These are phyloP conservation scores for Bothrops alternatus DNA, from an alignment of 2,797 vertebrate genomes.

Conservation along the genomic window DNA sequence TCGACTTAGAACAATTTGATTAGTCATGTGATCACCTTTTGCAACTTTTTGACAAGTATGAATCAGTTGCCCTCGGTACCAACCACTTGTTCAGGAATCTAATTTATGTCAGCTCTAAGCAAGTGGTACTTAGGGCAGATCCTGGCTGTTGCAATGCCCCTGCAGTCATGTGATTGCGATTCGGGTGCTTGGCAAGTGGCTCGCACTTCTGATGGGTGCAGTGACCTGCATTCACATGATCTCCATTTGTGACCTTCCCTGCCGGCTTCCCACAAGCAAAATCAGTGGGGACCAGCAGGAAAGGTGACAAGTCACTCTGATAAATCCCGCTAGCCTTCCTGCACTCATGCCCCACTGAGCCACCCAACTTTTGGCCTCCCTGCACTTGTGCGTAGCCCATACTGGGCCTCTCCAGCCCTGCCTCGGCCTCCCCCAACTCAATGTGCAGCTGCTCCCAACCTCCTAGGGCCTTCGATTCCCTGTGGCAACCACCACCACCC, in stretches of 20 bases:
- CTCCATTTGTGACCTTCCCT: neutral
- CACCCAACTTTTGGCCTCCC: neutral
- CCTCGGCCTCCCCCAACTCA: neutral
- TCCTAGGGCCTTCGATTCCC: no score
- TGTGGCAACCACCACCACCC: no score
- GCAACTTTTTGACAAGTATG: no score
- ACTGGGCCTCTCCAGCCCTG: neutral
- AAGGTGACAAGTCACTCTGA: neutral
- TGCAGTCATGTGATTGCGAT: neutral
- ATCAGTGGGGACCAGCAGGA: neutral
- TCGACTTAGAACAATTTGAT: no score
- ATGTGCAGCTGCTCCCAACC: no score
- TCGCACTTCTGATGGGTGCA: neutral
- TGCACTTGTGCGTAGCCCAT: neutral
- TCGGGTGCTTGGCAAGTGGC: no score
- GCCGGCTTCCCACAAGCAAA: neutral
- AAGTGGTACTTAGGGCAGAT: no score
- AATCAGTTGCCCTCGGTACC: neutral
- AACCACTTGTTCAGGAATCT: neutral
- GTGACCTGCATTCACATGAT: no score
- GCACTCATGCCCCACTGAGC: neutral
- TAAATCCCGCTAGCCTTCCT: neutral
- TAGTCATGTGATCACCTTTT: no score
- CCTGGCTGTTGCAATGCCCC: neutral
- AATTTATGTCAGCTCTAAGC: neutral